phyloP scores from a whole-genome alignment of 1,140 invertebrate genomes.

The Anastrepha obliqua region DNA sequence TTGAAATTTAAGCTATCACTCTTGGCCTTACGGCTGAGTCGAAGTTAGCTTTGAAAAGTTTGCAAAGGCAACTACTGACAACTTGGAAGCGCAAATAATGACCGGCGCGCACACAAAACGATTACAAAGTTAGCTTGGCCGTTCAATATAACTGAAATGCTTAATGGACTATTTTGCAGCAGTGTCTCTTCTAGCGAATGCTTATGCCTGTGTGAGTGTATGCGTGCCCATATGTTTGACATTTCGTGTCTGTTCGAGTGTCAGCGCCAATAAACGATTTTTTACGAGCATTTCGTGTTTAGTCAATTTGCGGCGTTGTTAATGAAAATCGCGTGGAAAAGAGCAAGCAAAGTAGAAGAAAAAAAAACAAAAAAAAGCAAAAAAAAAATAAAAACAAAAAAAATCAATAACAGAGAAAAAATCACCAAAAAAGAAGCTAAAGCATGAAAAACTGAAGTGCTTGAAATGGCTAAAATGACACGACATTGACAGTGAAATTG shows the following conservation, averaged over 20 bases:
- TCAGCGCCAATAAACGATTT: conserved; percentile 40
- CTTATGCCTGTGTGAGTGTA: not conserved
- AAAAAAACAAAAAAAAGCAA: not conserved
- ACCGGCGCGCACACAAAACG: not conserved
- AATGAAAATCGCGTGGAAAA: conserved; percentile 19
- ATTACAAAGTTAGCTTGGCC: conserved; percentile 12
- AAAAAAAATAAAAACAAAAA: not conserved
- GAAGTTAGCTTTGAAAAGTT: not conserved
- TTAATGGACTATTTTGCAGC: not conserved
- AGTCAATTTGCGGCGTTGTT: conserved; percentile 43
- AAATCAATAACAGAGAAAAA: too few species aligned
- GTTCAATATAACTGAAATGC: not conserved
- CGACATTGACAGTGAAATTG: conserved; percentile 41
- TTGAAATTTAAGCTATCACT: conserved; percentile 1
- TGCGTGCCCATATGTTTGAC: not conserved
- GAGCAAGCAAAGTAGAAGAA: conserved; percentile 3
- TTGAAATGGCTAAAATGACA: conserved; percentile 42
- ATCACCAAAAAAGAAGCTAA: not conserved
- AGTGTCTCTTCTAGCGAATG: not conserved
- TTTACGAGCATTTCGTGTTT: conserved; percentile 43
- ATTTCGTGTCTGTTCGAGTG: not conserved
- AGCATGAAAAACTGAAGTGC: not conserved
- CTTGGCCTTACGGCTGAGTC: not conserved
- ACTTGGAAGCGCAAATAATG: not conserved
- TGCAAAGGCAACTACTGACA: not conserved